Base-by-base conservation (phyloP, 2,888 invertebrate genomes). In the Siphlonurus alternatus region DNA sequence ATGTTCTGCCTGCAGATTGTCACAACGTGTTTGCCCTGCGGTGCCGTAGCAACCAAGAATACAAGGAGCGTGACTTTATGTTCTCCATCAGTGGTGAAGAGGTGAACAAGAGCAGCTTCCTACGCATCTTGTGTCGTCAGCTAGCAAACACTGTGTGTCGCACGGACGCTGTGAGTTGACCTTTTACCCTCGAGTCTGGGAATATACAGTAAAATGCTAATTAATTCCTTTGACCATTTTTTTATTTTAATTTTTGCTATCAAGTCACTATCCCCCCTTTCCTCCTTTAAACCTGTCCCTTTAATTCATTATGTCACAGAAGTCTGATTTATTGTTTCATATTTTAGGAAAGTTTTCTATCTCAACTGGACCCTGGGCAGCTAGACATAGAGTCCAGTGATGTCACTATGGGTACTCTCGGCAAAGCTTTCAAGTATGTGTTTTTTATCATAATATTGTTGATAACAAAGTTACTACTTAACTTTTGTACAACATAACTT, bases 141-240 rank as follows among this genome's bases (percentile, higher is more conserved):
- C 89, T 94, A 83, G 94, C 94, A 59, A 92, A 92, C 73, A 90
- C 90, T 69, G 87, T 92, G 70, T 95, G 94, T 77, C 87, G 92
- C 75, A 87, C 94, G 69, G 94, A 95, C 81, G 88, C 92, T 73
- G 93, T 94, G 77, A 83, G 87, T 80, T 68, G 23, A 61, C 22
- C 15, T 53, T 25, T 63, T n/a, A 53, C 53, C n/a, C n/a, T n/a
- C n/a, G n/a, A 20, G 18, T 59, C 20, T 19, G 19, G 51, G 20
- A 38, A 22, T 20, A 2, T 3, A 22, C 2, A 19, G 3, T 2
- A 22, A 60, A 2, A 15, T 23, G 25, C 20, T 61, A 25, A 71
- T 56, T 64, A 64, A 64, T 63, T 53, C 53, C 56, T 60, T 23
- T 20, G n/a, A n/a, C n/a, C n/a, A n/a, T n/a, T n/a, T n/a, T n/a